These are phyloP conservation scores for Thera obeliscata DNA, from an alignment of 2,888 invertebrate genomes.

Conservation along the genomic window DNA sequence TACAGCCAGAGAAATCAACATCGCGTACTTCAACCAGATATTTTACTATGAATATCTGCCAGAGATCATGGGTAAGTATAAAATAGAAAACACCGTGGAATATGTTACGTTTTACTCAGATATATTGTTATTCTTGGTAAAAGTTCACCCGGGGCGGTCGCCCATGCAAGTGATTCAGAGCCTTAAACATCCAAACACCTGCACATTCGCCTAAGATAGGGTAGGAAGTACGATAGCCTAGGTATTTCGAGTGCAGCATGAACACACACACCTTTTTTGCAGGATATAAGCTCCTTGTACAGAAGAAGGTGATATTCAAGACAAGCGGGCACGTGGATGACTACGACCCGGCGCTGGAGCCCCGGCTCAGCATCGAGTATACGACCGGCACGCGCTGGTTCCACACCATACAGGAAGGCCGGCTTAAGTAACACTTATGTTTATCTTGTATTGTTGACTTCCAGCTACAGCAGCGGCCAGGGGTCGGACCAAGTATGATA, in stretches of 20 bases:
- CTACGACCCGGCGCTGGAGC: conserved; percentile 83
- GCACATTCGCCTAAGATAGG: too few species aligned
- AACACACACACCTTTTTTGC: not conserved
- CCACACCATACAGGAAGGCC: conserved; percentile 55
- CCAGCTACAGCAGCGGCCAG: too few species aligned
- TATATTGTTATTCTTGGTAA: too few species aligned
- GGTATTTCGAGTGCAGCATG: not conserved
- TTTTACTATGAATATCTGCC: conserved; percentile 92
- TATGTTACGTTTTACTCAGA: too few species aligned
- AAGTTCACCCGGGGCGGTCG: too few species aligned
- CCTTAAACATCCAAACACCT: too few species aligned
- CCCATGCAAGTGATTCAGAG: too few species aligned
- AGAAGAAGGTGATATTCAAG: conserved; percentile 46
- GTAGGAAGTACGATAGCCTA: too few species aligned
- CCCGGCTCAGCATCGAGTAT: conserved; percentile 84
- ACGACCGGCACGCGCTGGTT: conserved; percentile 85
- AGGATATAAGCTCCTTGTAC: conserved; percentile 48
- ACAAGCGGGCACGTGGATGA: conserved; percentile 79
- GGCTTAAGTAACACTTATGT: conserved; percentile 44
- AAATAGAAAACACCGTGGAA: not conserved
- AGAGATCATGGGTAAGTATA: conserved; percentile 87
- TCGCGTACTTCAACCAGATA: conserved; percentile 90
- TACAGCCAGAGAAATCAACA: conserved; percentile 89
- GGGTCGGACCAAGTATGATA: too few species aligned
- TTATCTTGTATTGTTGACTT: too few species aligned